Evolutionary conservation across 2,888 invertebrate genomes (phyloP).

Genomic region (Nephrotoma flavescens): DNA sequence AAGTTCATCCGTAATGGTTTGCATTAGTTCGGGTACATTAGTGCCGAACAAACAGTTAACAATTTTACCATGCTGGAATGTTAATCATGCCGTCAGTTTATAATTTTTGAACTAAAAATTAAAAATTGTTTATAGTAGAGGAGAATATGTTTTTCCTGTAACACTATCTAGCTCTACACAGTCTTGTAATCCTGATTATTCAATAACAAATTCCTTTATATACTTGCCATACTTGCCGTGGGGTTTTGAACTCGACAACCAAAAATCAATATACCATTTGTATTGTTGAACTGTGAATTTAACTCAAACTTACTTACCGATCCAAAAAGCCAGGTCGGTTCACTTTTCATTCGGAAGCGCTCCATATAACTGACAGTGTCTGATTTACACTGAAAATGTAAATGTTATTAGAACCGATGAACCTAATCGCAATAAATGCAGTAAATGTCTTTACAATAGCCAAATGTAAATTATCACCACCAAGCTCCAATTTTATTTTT

Average conservation of each 20-base stretch:
- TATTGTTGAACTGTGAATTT: no score
- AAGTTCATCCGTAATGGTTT: slow-evolving; percentile 56
- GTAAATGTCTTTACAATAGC: slow-evolving; percentile 37
- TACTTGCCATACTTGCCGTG: no score
- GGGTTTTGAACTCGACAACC: no score
- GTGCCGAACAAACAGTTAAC: slow-evolving; percentile 70
- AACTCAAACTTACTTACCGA: slow-evolving; percentile 36
- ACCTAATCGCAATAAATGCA: not conserved
- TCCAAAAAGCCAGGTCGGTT: slow-evolving; percentile 83
- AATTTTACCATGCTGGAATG: slow-evolving; percentile 50
- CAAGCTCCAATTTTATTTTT: slow-evolving; percentile 75
- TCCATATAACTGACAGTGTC: slow-evolving; percentile 59
- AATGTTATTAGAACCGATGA: not conserved
- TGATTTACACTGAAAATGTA: slow-evolving; percentile 37
- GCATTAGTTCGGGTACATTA: slow-evolving; percentile 60
- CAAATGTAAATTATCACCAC: slow-evolving; percentile 62
- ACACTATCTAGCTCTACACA: no score
- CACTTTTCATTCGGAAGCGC: slow-evolving; percentile 66
- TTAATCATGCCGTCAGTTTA: no score
- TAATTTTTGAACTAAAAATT: no score
- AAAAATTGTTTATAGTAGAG: no score
- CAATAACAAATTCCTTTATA: no score
- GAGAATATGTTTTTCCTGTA: no score
- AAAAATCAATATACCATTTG: no score
- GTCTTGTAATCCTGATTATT: no score